Evolutionary conservation across 2,797 vertebrate species (phyloP).

Genomic region (Otus scops): DNA sequence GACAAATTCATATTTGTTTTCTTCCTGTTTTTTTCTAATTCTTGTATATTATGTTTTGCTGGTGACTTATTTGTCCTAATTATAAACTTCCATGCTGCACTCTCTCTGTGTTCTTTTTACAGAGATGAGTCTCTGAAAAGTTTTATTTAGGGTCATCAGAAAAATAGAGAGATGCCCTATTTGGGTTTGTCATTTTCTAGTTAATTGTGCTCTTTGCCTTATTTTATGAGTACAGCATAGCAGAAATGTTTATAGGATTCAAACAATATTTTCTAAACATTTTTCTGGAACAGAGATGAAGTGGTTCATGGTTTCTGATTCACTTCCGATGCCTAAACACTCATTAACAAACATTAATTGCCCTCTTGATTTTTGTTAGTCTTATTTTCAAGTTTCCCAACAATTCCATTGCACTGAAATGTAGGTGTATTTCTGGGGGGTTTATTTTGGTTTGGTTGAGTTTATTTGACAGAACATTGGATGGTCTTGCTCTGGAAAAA

Average conservation of each 20-base stretch:
- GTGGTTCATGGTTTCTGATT: neutral
- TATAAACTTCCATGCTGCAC: neutral
- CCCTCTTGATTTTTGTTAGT: neutral
- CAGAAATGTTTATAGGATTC: neutral
- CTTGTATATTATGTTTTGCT: neutral
- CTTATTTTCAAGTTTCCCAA: neutral
- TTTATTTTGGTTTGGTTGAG: neutral
- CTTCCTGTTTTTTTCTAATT: neutral
- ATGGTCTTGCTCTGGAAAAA: neutral
- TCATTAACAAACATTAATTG: neutral
- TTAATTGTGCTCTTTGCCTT: neutral
- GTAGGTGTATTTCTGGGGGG: neutral
- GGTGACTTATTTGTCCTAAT: neutral
- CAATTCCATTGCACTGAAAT: neutral
- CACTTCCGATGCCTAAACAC: neutral
- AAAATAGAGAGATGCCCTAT: neutral
- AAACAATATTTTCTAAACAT: neutral
- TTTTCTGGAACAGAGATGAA: neutral
- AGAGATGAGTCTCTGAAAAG: neutral
- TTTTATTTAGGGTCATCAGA: neutral
- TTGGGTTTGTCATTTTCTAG: neutral
- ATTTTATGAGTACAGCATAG: neutral
- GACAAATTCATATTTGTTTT: neutral
- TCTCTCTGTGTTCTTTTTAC: neutral
- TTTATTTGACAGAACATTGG: neutral